These are phyloP conservation scores for Caenorhabditis sulstoni DNA, from an alignment of 2,888 invertebrate genomes.

Conservation along the genomic window DNA sequence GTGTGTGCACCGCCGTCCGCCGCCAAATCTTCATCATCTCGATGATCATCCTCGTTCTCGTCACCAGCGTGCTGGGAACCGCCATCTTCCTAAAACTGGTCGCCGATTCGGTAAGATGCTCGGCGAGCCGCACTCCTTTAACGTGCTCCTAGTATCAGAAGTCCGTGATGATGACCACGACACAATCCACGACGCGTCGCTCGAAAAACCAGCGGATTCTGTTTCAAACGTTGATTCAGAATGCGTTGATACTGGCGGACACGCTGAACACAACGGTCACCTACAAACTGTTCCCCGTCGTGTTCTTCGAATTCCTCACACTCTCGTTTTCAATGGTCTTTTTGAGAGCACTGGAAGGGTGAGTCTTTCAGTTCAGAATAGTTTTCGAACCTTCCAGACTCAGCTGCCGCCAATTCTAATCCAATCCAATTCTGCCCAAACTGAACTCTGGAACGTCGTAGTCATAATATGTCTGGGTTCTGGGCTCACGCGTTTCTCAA, in stretches of 20 bases:
- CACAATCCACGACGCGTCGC: slow-evolving; percentile 13
- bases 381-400: neutral
- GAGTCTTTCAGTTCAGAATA: neutral
- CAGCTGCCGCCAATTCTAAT: no score
- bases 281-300: slow-evolving; percentile 28
- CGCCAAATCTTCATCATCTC: slow-evolving; percentile 42
- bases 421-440: no score
- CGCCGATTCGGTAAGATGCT: slow-evolving; percentile 33
- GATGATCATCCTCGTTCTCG: slow-evolving; percentile 31
- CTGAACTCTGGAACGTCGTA: no score
- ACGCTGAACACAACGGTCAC: slow-evolving; percentile 46
- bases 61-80: slow-evolving; percentile 27
- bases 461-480: no score
- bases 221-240: slow-evolving; percentile 43
- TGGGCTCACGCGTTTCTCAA: no score
- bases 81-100: slow-evolving; percentile 29
- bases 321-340: slow-evolving; percentile 51
- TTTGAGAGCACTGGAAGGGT: slow-evolving; percentile 43
- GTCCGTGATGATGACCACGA: slow-evolving; percentile 5
- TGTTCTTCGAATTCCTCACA: slow-evolving; percentile 43
- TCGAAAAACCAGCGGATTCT: slow-evolving; percentile 29
- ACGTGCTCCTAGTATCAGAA: slow-evolving; percentile 27
- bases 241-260: slow-evolving; percentile 33
- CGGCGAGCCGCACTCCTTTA: neutral
- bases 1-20: slow-evolving; percentile 34